Conservation (phyloP, 1,140 invertebrate species). For the Drosophila sp. region DNA sequence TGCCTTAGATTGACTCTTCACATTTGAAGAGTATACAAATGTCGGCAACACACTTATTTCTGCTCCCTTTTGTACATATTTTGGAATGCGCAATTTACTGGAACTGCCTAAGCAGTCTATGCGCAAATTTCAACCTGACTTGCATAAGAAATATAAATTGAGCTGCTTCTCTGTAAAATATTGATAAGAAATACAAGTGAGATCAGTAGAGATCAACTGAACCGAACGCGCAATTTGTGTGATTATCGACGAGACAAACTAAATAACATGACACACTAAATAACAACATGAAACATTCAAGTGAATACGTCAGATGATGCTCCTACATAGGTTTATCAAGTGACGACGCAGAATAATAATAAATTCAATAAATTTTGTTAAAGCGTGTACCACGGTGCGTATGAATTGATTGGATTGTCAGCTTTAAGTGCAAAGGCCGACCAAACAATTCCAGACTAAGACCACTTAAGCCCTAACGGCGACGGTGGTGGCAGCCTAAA, state of each 20-base stretch:
- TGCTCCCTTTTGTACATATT: constrained; percentile 4
- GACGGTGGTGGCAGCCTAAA: background rate
- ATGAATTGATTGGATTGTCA: constrained; percentile 15
- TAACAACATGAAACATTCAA: constrained; percentile 11
- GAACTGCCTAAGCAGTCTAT: constrained; percentile 24
- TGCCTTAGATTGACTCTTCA: too few species aligned
- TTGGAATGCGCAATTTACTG: constrained; percentile 41
- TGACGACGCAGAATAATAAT: constrained; percentile 20
- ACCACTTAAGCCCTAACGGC: constrained; percentile 55
- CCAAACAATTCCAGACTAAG: constrained; percentile 19
- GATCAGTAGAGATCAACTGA: constrained; percentile 54
- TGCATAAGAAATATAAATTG: constrained; percentile 77
- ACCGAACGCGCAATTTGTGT: constrained; percentile 60
- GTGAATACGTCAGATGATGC: constrained; percentile 2
- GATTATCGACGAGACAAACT: constrained; percentile 55
- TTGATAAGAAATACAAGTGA: constrained; percentile 54
- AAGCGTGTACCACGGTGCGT: constrained; percentile 22
- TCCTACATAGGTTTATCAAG: constrained; percentile 5
- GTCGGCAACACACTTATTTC: background rate
- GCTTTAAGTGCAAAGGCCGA: constrained; percentile 10
- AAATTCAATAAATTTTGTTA: background rate
- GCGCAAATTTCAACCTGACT: constrained; percentile 63
- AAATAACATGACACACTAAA: constrained; percentile 22
- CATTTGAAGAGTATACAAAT: constrained; percentile 5
- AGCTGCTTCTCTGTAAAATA: constrained; percentile 31